A percentile compares a stretch with the other conserved stretches of the same genome.
phyloP scores from a whole-genome alignment of 2,888 invertebrate species.

The Drosophila ustulata region DNA sequence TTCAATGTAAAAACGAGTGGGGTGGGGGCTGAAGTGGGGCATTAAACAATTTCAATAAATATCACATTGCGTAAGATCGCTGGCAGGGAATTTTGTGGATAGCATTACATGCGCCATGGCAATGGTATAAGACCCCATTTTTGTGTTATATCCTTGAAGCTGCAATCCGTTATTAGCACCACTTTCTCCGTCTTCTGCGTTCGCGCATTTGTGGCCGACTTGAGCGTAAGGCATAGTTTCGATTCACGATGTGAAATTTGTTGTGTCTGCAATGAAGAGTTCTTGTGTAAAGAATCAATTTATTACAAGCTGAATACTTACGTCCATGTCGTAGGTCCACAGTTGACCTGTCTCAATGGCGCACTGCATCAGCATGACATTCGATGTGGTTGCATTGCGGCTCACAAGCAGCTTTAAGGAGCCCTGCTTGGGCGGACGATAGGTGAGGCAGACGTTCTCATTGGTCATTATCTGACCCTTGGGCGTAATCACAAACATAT shows the following conservation, averaged over 20 bases:
- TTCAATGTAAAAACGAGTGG: slow-evolving; percentile 40
- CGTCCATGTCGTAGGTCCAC: slow-evolving; percentile 84
- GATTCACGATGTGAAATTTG: slow-evolving; percentile 82
- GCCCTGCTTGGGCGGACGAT: slow-evolving; percentile 84
- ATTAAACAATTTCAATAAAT: slow-evolving; percentile 74
- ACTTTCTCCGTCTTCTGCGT: slow-evolving; percentile 73
- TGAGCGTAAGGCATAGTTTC: slow-evolving; percentile 82
- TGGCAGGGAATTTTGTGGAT: slow-evolving; percentile 52
- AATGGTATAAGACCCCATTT: slow-evolving; percentile 84
- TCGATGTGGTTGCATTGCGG: slow-evolving; percentile 77
- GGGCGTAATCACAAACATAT: slow-evolving; percentile 90
- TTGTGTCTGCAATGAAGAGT: slow-evolving; percentile 71
- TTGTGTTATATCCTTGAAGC: slow-evolving; percentile 80
- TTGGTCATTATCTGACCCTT: slow-evolving; percentile 93
- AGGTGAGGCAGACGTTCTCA: slow-evolving; percentile 94
- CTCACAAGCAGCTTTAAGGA: slow-evolving; percentile 71
- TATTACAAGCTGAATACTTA: slow-evolving; percentile 59
- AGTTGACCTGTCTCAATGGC: slow-evolving; percentile 74
- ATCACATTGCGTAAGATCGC: slow-evolving; percentile 72
- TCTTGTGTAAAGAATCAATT: not conserved
- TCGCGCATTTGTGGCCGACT: slow-evolving; percentile 65
- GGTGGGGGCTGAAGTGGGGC: slow-evolving; percentile 35
- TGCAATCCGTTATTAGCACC: slow-evolving; percentile 78
- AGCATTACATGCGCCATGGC: slow-evolving; percentile 81
- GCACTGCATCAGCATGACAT: slow-evolving; percentile 82